These are phyloP conservation scores for Prunella fulvescens DNA, from an alignment of 2,113 vertebrate species.

Conservation along the genomic window DNA sequence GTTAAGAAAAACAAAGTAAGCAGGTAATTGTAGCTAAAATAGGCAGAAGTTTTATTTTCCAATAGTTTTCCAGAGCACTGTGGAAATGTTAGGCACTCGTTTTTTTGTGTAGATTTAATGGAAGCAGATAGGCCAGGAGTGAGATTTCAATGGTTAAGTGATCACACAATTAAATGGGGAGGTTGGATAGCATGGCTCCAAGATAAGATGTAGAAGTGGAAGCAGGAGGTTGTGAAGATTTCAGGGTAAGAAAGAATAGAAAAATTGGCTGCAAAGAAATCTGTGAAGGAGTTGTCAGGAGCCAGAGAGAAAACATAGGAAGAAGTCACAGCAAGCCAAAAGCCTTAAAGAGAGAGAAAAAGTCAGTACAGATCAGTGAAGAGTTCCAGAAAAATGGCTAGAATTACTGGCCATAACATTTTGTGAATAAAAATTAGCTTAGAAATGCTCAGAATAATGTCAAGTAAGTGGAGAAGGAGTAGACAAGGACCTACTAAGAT, in stretches of 20 bases:
- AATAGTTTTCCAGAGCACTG: not conserved
- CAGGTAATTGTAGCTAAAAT: not conserved
- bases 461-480: not conserved
- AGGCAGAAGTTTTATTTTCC: not conserved
- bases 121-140: not conserved
- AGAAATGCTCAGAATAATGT: not conserved
- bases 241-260: not conserved
- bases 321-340: not conserved
- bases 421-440: not conserved
- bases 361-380: not conserved
- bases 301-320: not conserved
- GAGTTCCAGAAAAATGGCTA: not conserved
- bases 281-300: not conserved
- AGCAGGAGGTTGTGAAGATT: not conserved
- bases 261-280: not conserved
- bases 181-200: not conserved
- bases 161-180: not conserved
- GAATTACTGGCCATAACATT: not conserved
- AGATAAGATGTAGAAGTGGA: not conserved
- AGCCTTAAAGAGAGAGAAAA: not conserved
- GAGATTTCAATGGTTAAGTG: not conserved
- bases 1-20: not conserved
- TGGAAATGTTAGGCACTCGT: not conserved
- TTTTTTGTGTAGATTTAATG: not conserved
- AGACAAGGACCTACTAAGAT: not conserved